phyloP scores from a whole-genome alignment of 1,140 invertebrate species.

The Papilio dardanus region DNA sequence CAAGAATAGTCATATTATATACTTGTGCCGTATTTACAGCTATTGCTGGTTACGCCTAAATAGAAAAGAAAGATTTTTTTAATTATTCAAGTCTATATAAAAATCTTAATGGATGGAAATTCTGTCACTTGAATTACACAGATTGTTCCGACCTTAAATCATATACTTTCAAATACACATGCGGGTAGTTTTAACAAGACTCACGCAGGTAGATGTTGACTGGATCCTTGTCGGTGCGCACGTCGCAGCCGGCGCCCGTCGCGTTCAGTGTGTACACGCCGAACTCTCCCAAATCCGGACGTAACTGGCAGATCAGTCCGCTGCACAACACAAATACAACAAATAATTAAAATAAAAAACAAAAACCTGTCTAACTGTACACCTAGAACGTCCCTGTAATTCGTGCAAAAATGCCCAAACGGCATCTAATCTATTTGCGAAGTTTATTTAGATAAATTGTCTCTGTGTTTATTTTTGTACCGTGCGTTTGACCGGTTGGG shows the following conservation, averaged over 20 bases:
- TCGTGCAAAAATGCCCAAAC: neutral
- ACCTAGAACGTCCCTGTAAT: neutral
- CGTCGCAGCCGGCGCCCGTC: constrained; percentile 81
- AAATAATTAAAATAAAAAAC: constrained; percentile 13
- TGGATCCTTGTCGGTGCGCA: constrained; percentile 84
- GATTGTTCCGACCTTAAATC: neutral
- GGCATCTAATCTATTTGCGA: neutral
- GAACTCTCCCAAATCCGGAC: constrained; percentile 86
- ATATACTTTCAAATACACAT: constrained; percentile 5
- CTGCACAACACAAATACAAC: constrained; percentile 44
- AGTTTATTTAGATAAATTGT: neutral
- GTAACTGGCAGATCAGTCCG: constrained; percentile 83
- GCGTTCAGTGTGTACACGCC: constrained; percentile 87
- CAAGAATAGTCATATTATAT: too few relatives aligned
- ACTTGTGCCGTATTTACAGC: too few relatives aligned
- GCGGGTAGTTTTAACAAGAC: constrained; percentile 52
- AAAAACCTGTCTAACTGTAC: neutral
- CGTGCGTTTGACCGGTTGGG: constrained; percentile 3
- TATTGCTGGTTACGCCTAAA: too few relatives aligned
- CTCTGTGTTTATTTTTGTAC: neutral
- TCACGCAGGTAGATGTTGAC: constrained; percentile 89
- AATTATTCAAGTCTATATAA: neutral
- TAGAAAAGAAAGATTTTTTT: neutral
- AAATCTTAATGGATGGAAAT: too few relatives aligned
- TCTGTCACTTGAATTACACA: too few relatives aligned